Percentiles rank a stretch among this genome's conserved stretches.
phyloP scores from a whole-genome alignment of 2,113 vertebrate species.

The Phalacrocorax brasilianus region DNA sequence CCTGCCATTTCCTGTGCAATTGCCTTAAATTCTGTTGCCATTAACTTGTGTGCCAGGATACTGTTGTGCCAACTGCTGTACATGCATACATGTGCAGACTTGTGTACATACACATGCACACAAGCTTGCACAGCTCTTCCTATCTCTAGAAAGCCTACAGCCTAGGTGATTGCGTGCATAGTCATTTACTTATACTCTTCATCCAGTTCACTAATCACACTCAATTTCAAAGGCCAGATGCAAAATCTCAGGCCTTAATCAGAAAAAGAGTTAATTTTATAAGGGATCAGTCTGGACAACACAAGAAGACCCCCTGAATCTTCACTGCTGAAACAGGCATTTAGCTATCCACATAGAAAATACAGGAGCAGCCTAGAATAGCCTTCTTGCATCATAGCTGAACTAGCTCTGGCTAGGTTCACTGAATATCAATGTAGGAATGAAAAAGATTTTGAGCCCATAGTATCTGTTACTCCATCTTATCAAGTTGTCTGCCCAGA shows the following conservation, averaged over 20 bases:
- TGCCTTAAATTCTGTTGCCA: not conserved
- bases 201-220: not conserved
- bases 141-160: not conserved
- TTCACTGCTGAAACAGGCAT: not conserved
- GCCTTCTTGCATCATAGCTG: not conserved
- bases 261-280: not conserved
- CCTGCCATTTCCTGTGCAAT: not conserved
- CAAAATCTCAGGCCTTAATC: not conserved
- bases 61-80: not conserved
- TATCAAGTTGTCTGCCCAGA: not conserved
- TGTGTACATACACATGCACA: not conserved
- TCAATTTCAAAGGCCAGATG: not conserved
- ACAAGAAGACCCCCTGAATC: not conserved
- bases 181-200: not conserved
- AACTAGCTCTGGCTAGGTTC: not conserved
- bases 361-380: not conserved
- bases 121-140: not conserved
- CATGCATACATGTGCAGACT: rapidly evolving
- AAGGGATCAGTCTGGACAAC: not conserved
- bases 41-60: not conserved
- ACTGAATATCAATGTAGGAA: not conserved
- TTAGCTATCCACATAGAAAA: not conserved
- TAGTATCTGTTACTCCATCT: not conserved
- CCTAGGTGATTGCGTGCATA: rapidly evolving
- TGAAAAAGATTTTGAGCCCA: not conserved